phyloP scores from a whole-genome alignment of 1,140 invertebrate species.

The honey bee (Apis mellifera) region Amel_HAv3.1 CM009938.2:11700501-11701000 shows the following conservation, averaged over 20 bases:
- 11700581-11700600: constrained; percentile 25
- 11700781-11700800: constrained; percentile 1
- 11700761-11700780: constrained; percentile 11
- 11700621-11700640: constrained; percentile 44
- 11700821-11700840: constrained; percentile 25
- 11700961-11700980: constrained; percentile 37
- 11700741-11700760: constrained; percentile 7
- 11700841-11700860: neutral
- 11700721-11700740: neutral
- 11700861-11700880: neutral
- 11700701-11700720: constrained; percentile 1
- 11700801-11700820: constrained; percentile 26
- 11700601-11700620: constrained; percentile 42
- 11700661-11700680: constrained; percentile 8
- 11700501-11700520: constrained; percentile 16
- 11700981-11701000: constrained; percentile 15
- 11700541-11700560: constrained; percentile 23
- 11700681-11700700: constrained; percentile 11
- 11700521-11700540: constrained; percentile 7
- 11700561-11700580: constrained; percentile 9
- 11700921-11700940: constrained; percentile 21
- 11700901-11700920: constrained; percentile 28
- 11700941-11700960: constrained; percentile 10
- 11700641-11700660: constrained; percentile 17
- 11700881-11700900: constrained; percentile 12